Percentiles rank a stretch among this genome's conserved stretches.
These are phyloP conservation scores for Spea bombifrons DNA, from an alignment of 2,113 vertebrate genomes.

Conservation along the genomic window DNA sequence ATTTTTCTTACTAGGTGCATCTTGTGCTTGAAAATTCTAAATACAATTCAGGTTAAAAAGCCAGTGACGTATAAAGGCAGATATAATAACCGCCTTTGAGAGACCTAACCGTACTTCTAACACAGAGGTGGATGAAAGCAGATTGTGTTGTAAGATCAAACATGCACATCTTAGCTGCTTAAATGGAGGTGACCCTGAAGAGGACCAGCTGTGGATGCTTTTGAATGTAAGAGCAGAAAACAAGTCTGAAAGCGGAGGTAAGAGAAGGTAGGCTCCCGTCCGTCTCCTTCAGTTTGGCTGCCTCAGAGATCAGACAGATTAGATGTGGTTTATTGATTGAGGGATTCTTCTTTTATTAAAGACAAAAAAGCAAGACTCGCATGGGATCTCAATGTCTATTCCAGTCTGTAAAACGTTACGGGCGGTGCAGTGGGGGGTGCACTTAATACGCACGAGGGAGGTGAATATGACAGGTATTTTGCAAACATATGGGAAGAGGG, in stretches of 20 bases:
- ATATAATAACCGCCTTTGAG: no score
- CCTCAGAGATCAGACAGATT: conserved; percentile 45
- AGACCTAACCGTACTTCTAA: background rate
- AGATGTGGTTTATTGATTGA: conserved; percentile 49
- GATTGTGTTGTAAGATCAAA: conserved; percentile 27
- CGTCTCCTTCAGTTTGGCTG: conserved; percentile 34
- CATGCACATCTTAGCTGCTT: conserved; percentile 24
- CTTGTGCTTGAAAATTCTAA: no score
- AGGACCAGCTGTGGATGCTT: conserved; percentile 32
- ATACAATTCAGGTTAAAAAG: no score
- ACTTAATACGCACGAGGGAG: conserved; percentile 24
- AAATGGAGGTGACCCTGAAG: conserved; percentile 22
- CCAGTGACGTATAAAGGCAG: no score
- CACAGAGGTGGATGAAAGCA: conserved; percentile 25
- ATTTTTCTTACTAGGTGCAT: no score
- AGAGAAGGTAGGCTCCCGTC: conserved; percentile 28
- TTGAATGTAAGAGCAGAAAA: conserved; percentile 28
- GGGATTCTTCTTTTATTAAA: conserved; percentile 48
- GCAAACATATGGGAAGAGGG: conserved; percentile 30
- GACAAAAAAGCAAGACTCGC: conserved; percentile 41
- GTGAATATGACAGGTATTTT: conserved; percentile 32
- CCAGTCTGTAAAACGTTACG: conserved; percentile 40
- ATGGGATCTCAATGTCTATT: conserved; percentile 35
- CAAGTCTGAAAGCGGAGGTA: conserved; percentile 20
- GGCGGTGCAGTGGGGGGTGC: background rate